phyloP scores from a whole-genome alignment of 1,140 invertebrate species.

The Trichonephila clavipes region DNA sequence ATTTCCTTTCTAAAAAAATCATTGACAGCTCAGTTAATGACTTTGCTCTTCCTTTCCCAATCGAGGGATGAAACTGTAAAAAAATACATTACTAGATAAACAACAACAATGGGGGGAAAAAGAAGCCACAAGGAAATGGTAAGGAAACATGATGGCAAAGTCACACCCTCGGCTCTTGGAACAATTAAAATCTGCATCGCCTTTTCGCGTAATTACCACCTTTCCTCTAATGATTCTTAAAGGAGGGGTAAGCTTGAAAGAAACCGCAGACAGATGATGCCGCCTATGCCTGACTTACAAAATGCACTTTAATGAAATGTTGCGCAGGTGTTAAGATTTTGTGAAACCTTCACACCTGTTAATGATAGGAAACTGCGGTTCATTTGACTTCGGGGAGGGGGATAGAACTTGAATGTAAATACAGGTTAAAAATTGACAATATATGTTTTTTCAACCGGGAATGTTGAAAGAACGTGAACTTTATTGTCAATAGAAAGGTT shows the following conservation, averaged over 20 bases:
- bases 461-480: no score
- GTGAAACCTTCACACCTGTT: slow-evolving; percentile 50
- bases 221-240: background rate
- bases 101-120: background rate
- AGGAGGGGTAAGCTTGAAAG: slow-evolving; percentile 57
- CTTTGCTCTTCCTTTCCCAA: background rate
- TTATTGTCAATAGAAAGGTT: no score
- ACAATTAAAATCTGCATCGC: slow-evolving; percentile 64
- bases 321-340: slow-evolving; percentile 37
- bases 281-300: background rate
- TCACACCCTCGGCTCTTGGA: background rate
- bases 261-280: slow-evolving; percentile 42
- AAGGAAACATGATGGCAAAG: background rate
- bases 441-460: no score
- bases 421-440: no score
- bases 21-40: slow-evolving; percentile 31
- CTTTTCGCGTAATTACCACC: slow-evolving; percentile 37
- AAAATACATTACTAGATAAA: background rate
- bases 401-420: no score
- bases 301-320: slow-evolving; percentile 24
- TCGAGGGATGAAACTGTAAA: background rate
- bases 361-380: background rate
- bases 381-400: background rate
- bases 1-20: background rate
- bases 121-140: background rate